Evolutionary conservation across 2,113 vertebrate genomes (phyloP), one percentile per base, ranked within the genome.

Genomic region (Phylloscopus whistleri): DNA sequence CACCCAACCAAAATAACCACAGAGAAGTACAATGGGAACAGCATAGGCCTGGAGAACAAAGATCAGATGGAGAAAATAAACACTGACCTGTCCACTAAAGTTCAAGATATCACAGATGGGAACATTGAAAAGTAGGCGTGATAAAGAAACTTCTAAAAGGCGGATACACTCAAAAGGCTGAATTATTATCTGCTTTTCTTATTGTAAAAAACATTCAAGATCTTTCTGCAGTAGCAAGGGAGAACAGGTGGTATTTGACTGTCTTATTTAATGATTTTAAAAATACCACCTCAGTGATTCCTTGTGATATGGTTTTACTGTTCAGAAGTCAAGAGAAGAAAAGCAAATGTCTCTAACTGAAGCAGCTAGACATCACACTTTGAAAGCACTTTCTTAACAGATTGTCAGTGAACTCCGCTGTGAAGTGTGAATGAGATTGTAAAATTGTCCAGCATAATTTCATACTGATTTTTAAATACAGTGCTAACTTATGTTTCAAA

Each of bases 11-110:
- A 96, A 95, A 93, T 97, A 86, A 97, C 97, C 44, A 97, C 97
- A 22, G 98, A 98, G 84, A 97, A 97, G 68, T 97, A 96, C 95
- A 99, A 99, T 66, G 99, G 98, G 60, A 99, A 96, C 87, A 97
- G 90, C 83, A 78, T 97, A 69, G 79, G 39, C 56, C 92, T 97
- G 78, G 98, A 98, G 75, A 98, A 95, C 56, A 98, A 97, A 73
- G 97, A 97, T 75, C 74, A 95, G 18, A 84, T 78, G 18, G 97
- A 95, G 64, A 98, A 97, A 75, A 91, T 80, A 82, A 96, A 89
- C 89, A 89, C 94, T 21, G 98, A 97, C 49, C 79, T 98, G 33
- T 97, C 98, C 49, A 87, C 83, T 93, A 98, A 97, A 89, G 97
- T 97, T 37, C 97, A 97, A 37, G 98, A 96, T 56, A 33, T 55